A percentile compares a stretch with the other conserved stretches of the same genome.
phyloP scores from a whole-genome alignment of 2,888 invertebrate species.

The Plagodis dolabraria region DNA sequence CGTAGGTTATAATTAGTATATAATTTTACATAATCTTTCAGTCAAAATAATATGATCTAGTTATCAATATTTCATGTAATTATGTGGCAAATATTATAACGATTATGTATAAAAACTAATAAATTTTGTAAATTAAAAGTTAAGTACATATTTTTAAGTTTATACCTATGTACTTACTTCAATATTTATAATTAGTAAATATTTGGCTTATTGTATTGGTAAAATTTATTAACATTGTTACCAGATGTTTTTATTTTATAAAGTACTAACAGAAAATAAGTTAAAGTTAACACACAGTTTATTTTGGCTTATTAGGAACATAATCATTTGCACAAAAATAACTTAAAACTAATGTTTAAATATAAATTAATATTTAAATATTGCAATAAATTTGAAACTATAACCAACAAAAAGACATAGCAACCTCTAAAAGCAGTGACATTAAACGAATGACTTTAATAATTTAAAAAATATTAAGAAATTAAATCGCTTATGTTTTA shows the following conservation, averaged over 20 bases:
- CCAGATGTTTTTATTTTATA: too few species aligned
- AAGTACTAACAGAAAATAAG: neutral
- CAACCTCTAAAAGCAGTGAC: neutral
- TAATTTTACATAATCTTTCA: too few species aligned
- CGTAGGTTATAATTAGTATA: too few species aligned
- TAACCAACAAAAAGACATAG: neutral
- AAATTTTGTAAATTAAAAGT: neutral
- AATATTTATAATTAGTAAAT: slow-evolving; percentile 1
- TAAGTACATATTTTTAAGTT: slow-evolving; percentile 11
- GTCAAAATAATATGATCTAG: too few species aligned
- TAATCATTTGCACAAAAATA: slow-evolving; percentile 22
- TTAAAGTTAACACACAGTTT: slow-evolving; percentile 12
- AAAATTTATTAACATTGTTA: neutral
- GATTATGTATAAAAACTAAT: too few species aligned
- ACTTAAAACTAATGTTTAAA: slow-evolving; percentile 5
- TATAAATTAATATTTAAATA: slow-evolving; percentile 3
- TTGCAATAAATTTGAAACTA: neutral
- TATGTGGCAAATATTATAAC: too few species aligned
- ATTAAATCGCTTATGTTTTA: too few species aligned
- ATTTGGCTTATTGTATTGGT: slow-evolving; percentile 32
- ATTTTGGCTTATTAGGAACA: slow-evolving; percentile 59
- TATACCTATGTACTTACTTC: too few species aligned
- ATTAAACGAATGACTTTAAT: too few species aligned
- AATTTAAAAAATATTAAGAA: too few species aligned
- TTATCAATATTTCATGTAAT: too few species aligned